A percentile compares a stretch with the other conserved stretches of the same genome.
These are phyloP conservation scores for Folsomia candida DNA, from an alignment of 2,888 invertebrate genomes.

Conservation along the genomic window DNA sequence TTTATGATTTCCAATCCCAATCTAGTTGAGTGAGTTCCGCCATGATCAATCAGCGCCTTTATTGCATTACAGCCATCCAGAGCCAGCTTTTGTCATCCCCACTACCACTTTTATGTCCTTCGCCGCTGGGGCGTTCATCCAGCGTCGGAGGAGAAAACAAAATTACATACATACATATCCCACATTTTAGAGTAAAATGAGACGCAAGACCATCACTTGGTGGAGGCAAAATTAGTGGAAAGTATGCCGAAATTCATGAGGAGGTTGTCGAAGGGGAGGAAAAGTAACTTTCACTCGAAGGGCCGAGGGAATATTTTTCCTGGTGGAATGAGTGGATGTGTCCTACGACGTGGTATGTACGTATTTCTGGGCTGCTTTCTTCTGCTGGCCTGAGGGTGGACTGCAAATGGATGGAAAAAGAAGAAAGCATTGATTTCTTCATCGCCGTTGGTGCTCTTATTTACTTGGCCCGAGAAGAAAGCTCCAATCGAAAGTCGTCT, in stretches of 20 bases:
- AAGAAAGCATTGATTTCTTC: neutral
- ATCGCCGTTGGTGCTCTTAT: neutral
- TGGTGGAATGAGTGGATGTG: neutral
- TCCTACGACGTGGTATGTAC: too few relatives aligned
- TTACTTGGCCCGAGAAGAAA: neutral
- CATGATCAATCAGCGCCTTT: slow-evolving; percentile 49
- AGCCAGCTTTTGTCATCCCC: neutral
- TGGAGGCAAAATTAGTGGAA: neutral
- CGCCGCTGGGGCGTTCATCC: neutral
- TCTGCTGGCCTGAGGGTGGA: too few relatives aligned
- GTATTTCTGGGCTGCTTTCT: too few relatives aligned
- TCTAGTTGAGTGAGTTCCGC: slow-evolving; percentile 27
- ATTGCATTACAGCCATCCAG: slow-evolving; percentile 39
- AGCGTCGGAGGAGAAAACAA: neutral
- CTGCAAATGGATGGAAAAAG: too few relatives aligned
- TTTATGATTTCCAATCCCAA: slow-evolving; percentile 8
- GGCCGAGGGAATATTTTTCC: neutral
- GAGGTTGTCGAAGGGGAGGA: too few relatives aligned
- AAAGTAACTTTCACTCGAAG: too few relatives aligned
- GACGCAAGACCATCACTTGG: too few relatives aligned
- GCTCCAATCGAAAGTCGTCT: too few relatives aligned
- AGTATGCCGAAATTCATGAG: too few relatives aligned
- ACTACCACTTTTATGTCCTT: neutral
- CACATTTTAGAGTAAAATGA: too few relatives aligned
- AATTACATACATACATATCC: too few relatives aligned